phyloP scores from a whole-genome alignment of 2,797 vertebrate species.

The Arremon brunneinucha region DNA sequence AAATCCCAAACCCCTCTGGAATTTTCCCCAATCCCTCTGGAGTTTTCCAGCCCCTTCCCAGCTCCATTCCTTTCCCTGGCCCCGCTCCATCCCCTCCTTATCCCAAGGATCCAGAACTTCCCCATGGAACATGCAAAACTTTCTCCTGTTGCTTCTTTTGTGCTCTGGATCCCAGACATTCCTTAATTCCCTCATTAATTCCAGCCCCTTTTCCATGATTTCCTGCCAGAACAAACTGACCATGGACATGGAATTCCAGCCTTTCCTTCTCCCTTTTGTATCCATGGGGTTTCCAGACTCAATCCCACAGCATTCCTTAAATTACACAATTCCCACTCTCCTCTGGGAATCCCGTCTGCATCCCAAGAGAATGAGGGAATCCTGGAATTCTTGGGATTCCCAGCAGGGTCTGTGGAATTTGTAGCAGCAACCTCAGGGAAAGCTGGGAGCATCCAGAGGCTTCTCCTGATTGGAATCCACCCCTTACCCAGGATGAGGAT shows the following conservation, averaged over 20 bases:
- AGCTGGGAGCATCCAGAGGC: not conserved
- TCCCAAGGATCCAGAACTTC: fast-evolving
- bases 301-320: fast-evolving
- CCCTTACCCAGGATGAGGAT: no score
- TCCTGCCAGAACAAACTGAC: fast-evolving
- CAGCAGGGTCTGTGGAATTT: not conserved
- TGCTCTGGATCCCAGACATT: not conserved
- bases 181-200: not conserved
- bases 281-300: fast-evolving
- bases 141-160: not conserved
- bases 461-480: not conserved
- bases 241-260: not conserved
- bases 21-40: not conserved
- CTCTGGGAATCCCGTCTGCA: not conserved
- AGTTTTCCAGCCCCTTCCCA: not conserved
- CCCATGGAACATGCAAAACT: not conserved
- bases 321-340: not conserved
- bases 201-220: not conserved
- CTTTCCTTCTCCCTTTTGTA: not conserved
- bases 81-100: not conserved
- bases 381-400: not conserved
- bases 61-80: not conserved
- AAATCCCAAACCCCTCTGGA: not conserved
- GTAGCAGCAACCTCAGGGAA: fast-evolving
- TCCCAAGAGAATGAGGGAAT: not conserved